Base-by-base conservation (phyloP, 2,888 invertebrate genomes). In the Amphipyra tragopoginis region DNA sequence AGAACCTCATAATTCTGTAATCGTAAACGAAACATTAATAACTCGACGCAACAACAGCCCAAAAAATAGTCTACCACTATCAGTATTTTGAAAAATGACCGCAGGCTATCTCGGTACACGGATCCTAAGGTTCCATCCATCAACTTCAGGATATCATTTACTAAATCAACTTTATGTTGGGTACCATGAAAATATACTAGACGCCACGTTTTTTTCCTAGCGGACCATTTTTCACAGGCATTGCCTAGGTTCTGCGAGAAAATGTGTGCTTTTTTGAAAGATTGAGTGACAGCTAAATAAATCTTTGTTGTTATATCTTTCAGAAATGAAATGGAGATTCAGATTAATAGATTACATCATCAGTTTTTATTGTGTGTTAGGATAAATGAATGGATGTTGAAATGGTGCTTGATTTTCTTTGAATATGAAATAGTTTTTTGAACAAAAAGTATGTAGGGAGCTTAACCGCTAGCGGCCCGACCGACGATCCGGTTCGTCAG, bases 201-300 rank as follows among this genome's bases (percentile, higher is more conserved):
- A 47, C 13, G 43, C 34, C 26, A 43, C 6, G 7, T 47, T 60
- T 72, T 67, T 66, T 63, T 71, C 63, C n/a, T 49, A 52, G 10
- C n/a, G 10, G 13, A 58, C 38, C 53, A 70, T 79, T 73, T 70
- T 73, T 72, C 77, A 65, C 39, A 8, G 13, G 51, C 54, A 61
- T 56, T 36, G 38, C 50, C 72, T 67, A 75, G 67, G 44, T 49
- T 54, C 53, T 74, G 21, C 43, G 13, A 40, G 56, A 65, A 75
- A 61, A 34, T 49, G 43, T 40, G 15, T 6, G n/a, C 39, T 36
- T 58, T 61, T 75, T 47, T 70, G 48, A 13, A n/a, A 50, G 38
- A 47, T 55, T 64, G 64, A 78, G 64, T 73, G 79, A 73, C 70
- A 73, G 54, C 52, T 73, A 64, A 61, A 79, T 72, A 75, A 69